Conservation (phyloP, 2,797 vertebrate species). For the Xerus rutilus region DNA sequence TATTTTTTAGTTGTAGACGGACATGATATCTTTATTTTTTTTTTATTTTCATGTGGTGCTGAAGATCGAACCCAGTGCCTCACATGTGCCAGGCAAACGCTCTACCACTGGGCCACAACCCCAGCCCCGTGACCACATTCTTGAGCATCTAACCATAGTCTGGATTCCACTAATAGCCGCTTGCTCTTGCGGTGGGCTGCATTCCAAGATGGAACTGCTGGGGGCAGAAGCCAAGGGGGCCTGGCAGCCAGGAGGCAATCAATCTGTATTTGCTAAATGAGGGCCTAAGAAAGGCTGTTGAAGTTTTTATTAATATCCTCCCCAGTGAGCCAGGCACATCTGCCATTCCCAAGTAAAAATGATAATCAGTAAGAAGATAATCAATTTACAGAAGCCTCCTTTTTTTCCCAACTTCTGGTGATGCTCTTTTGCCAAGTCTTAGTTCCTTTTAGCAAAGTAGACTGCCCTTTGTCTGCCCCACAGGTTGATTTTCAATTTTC, state of each 20-base stretch:
- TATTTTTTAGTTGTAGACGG: too few relatives aligned
- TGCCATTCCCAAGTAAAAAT: neutral
- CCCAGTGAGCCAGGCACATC: neutral
- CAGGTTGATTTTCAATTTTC: constrained; percentile 14
- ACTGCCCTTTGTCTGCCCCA: neutral
- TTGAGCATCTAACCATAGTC: neutral
- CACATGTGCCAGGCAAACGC: too few relatives aligned
- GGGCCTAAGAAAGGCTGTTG: neutral
- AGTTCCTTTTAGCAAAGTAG: neutral
- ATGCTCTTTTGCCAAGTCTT: neutral
- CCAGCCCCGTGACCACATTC: neutral
- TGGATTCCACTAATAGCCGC: neutral
- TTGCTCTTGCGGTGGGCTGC: neutral
- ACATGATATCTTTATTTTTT: too few relatives aligned
- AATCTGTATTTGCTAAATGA: constrained; percentile 32
- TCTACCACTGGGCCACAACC: too few relatives aligned
- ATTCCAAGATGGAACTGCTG: neutral
- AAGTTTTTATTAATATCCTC: neutral
- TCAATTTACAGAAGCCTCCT: neutral
- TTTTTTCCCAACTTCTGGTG: constrained; percentile 12
- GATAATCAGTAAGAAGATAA: neutral
- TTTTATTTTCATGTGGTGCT: too few relatives aligned
- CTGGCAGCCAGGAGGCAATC: neutral
- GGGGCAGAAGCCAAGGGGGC: neutral
- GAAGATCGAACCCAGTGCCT: too few relatives aligned